Evolutionary conservation across 2,113 vertebrate genomes (phyloP), one percentile per base, ranked within the genome.

Genomic region (Haliaeetus leucogaster): DNA sequence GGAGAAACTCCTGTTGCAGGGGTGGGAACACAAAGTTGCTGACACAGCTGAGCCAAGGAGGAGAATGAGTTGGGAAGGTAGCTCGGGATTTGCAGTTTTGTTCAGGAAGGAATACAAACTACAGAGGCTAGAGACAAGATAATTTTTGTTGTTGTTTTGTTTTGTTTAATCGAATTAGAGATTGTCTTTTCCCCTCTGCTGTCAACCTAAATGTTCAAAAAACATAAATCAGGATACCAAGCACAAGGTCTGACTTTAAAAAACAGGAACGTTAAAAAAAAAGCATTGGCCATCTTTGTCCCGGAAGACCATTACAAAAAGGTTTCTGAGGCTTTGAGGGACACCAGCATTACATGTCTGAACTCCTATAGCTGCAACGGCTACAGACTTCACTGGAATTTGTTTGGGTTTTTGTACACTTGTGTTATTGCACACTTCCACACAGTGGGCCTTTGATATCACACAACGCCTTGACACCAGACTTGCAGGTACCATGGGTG

Each of bases 331-430:
- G 16, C 14, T 16, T 63, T 82, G 34, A 58, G 61, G 19, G 34
- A 21, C 8, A 66, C 13, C 30, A 70, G 11, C 13, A 58, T 62
- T 48, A 48, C 12, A 10, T 6, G 1, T 40, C 42, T 91, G 40
- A 74, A 36, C 17, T 71, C 27, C 68, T 58, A 3, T 4, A 66
- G 29, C 30, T 79, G 26, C 30, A 56, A 43, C 0, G 0, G 26
- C 50, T 56, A 48, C 40, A 82, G 36, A 71, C n/a, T 50, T 59
- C 43, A 38, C 19, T 78, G 34, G 38, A 85, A 82, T 62, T 71
- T 0, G 2, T 50, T 34, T 77, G 19, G 0, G 11, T 2, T 13
- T 68, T 61, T 11, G 48, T 56, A 32, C 20, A 38, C 9, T 82
- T 63, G 4, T 52, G 36, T 78, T 77, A 47, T 62, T 79, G 15